These are phyloP conservation scores for Dorcus hopei DNA, from an alignment of 2,888 invertebrate species.

Conservation along the genomic window DNA sequence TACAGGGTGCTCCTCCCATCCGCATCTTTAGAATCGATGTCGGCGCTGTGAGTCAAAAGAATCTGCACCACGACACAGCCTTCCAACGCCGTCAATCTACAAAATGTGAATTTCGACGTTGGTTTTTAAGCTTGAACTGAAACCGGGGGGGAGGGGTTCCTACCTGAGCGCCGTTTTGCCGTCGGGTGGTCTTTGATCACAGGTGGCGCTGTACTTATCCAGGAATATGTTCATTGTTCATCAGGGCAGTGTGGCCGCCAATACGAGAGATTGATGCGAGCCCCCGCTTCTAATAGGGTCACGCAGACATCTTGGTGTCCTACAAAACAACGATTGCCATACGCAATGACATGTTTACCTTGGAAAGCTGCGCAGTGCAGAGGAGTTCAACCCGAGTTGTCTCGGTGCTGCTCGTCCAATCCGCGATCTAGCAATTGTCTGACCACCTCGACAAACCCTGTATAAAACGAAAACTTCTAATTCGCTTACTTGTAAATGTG, in stretches of 20 bases:
- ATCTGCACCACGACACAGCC: constrained; percentile 75
- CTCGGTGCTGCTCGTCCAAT: constrained; percentile 80
- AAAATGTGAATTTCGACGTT: constrained; percentile 5
- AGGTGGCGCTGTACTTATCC: constrained; percentile 72
- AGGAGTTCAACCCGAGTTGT: constrained; percentile 97
- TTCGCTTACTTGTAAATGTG: neutral
- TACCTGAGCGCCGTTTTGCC: constrained; percentile 83
- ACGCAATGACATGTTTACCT: constrained; percentile 49
- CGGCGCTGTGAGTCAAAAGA: constrained; percentile 71
- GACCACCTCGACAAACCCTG: constrained; percentile 81
- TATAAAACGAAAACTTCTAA: constrained; percentile 6
- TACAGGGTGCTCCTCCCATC: constrained; percentile 91
- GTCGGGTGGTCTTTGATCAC: constrained; percentile 84
- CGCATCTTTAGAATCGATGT: constrained; percentile 85
- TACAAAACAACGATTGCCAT: constrained; percentile 27
- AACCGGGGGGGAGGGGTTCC: neutral
- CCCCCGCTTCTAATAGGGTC: constrained; percentile 80
- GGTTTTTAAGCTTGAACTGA: neutral
- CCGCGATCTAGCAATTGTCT: constrained; percentile 84
- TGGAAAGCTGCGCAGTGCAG: constrained; percentile 96
- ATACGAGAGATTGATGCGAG: constrained; percentile 81
- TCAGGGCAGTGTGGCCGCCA: constrained; percentile 74
- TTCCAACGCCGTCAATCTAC: constrained; percentile 74
- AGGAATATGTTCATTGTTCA: constrained; percentile 66
- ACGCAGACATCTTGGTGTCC: constrained; percentile 82